These are phyloP conservation scores for Halcyon smyrnensis DNA, from an alignment of 2,797 vertebrate species.

Conservation along the genomic window DNA sequence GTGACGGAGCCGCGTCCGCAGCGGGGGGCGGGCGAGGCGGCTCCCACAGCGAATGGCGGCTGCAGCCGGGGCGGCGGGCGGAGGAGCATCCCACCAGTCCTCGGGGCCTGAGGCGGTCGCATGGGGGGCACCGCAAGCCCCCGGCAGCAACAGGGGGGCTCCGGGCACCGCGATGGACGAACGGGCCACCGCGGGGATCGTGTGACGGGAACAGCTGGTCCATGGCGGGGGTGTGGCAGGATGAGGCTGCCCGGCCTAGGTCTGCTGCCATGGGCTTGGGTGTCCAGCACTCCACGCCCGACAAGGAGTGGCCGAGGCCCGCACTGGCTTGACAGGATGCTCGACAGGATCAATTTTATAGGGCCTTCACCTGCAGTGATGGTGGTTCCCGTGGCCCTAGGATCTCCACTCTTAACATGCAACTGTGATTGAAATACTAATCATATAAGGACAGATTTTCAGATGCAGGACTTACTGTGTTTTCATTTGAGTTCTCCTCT, in stretches of 20 bases:
- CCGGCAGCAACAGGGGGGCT: neutral
- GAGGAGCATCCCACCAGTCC: rapidly evolving
- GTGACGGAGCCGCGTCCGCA: slow-evolving; percentile 16
- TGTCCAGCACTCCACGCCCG: rapidly evolving
- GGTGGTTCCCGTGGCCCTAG: rapidly evolving
- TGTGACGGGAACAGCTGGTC: no score
- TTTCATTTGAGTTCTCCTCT: neutral
- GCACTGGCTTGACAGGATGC: neutral
- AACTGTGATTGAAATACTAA: neutral
- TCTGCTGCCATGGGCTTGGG: rapidly evolving
- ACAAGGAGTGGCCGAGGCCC: rapidly evolving
- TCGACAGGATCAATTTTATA: neutral
- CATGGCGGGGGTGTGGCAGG: neutral
- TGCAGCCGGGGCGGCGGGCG: slow-evolving; percentile 51
- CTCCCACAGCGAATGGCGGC: slow-evolving; percentile 61
- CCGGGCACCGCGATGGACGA: rapidly evolving
- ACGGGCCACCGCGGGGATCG: rapidly evolving
- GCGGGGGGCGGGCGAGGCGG: slow-evolving; percentile 55
- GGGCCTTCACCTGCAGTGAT: neutral
- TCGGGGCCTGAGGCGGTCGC: rapidly evolving
- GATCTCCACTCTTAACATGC: neutral
- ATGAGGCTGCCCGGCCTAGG: no score
- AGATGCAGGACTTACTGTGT: rapidly evolving
- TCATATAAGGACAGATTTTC: neutral
- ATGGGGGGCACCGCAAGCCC: rapidly evolving